Evolutionary conservation across 2,888 invertebrate genomes (phyloP).

Genomic region (Drosophila tripunctata): DNA sequence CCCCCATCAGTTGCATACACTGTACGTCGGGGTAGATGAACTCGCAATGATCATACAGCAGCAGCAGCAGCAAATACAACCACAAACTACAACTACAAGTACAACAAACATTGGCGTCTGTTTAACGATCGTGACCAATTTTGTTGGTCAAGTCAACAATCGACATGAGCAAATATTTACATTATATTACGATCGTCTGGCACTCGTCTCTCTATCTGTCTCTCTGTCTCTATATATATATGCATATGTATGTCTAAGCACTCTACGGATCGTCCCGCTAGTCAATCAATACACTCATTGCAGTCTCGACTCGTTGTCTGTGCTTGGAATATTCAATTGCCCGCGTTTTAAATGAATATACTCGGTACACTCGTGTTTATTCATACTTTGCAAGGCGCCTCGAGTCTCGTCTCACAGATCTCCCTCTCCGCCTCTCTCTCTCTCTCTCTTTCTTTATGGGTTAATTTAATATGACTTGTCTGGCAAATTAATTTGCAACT

Average conservation of each 20-base stretch:
- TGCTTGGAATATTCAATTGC: slow-evolving; percentile 69
- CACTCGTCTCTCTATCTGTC: background rate
- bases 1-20: slow-evolving; percentile 41
- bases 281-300: slow-evolving; percentile 43
- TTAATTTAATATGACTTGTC: slow-evolving; percentile 28
- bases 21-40: slow-evolving; percentile 47
- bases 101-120: slow-evolving; percentile 55
- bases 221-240: background rate
- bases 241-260: background rate
- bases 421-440: no score
- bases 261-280: slow-evolving; percentile 7
- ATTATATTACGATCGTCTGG: slow-evolving; percentile 37
- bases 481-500: slow-evolving; percentile 8
- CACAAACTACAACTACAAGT: slow-evolving; percentile 4
- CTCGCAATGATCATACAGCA: slow-evolving; percentile 35
- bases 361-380: background rate
- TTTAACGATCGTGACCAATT: slow-evolving; percentile 79
- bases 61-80: slow-evolving; percentile 14
- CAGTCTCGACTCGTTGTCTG: slow-evolving; percentile 29
- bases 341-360: slow-evolving; percentile 4
- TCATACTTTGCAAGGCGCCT: slow-evolving; percentile 9
- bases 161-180: slow-evolving; percentile 71
- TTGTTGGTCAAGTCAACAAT: slow-evolving; percentile 74
- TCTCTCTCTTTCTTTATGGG: slow-evolving; percentile 13
- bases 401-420: slow-evolving; percentile 7